Conservation (phyloP, 2,797 vertebrate species). For the Sebastes miniatus region DNA sequence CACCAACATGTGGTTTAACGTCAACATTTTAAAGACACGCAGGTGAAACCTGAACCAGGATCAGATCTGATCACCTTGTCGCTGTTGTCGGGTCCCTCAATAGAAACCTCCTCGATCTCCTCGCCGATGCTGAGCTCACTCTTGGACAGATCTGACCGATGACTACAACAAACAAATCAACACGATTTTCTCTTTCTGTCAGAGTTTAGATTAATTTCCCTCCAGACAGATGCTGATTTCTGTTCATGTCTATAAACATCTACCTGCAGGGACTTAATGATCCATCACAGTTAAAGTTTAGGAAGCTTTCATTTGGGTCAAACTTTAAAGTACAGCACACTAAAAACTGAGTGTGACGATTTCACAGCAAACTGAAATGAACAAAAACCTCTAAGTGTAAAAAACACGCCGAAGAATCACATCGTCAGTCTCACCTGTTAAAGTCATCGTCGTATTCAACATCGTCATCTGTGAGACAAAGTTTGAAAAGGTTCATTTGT, state of each 20-base stretch:
- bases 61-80: conserved; percentile 80
- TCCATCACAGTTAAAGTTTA: not conserved
- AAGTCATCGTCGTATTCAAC: conserved; percentile 94
- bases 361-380: no score
- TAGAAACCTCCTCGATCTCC: conserved; percentile 92
- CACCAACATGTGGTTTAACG: not conserved
- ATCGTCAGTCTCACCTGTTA: conserved; percentile 83
- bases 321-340: no score
- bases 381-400: not conserved
- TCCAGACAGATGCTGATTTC: not conserved
- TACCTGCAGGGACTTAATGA: not conserved
- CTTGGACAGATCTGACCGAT: conserved; percentile 87
- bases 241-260: not conserved
- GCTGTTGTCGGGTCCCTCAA: conserved; percentile 86
- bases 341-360: no score
- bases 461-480: conserved; percentile 84
- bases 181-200: not conserved
- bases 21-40: not conserved
- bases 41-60: not conserved
- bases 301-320: no score
- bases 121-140: conserved; percentile 92
- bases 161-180: conserved; percentile 69
- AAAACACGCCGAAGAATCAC: not conserved
- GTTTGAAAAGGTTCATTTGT: not conserved
- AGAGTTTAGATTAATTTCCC: not conserved